Conservation (phyloP, 2,888 invertebrate genomes). For the Tillus elongatus region DNA sequence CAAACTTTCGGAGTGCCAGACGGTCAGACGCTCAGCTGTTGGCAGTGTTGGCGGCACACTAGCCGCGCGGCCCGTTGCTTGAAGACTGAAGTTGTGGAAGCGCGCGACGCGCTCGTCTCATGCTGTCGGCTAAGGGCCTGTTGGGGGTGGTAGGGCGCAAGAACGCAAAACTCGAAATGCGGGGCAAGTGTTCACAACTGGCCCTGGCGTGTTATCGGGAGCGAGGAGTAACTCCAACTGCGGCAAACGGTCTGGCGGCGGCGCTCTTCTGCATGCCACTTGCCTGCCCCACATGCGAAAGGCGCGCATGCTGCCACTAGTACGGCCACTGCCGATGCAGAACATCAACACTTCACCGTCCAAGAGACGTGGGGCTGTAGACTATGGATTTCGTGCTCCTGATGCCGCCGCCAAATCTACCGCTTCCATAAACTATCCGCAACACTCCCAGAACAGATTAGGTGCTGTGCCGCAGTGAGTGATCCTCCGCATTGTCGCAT, state of each 20-base stretch:
- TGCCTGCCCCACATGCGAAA: conserved; percentile 21
- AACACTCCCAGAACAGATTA: neutral
- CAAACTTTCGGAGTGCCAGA: no score
- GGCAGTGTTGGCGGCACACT: no score
- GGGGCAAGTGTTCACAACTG: conserved; percentile 30
- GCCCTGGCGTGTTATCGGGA: conserved; percentile 36
- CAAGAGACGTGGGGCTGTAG: no score
- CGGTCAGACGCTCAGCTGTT: no score
- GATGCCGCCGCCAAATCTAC: conserved; percentile 14
- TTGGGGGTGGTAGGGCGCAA: no score
- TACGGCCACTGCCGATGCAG: no score
- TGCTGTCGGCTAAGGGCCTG: conserved; percentile 35
- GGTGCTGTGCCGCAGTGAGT: conserved; percentile 22
- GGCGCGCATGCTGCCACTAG: neutral
- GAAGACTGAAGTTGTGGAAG: conserved; percentile 40
- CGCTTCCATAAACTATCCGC: conserved; percentile 9
- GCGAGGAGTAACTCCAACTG: conserved; percentile 39
- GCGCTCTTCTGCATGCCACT: conserved; percentile 37
- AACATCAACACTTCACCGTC: no score
- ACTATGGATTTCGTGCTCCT: conserved; percentile 14
- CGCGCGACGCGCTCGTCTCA: conserved; percentile 38
- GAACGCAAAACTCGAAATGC: no score
- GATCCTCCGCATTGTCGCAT: conserved; percentile 22
- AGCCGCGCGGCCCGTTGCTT: conserved; percentile 41
- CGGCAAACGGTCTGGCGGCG: conserved; percentile 35